These are phyloP conservation scores for Pygoscelis adeliae DNA, from an alignment of 2,113 vertebrate genomes.

Conservation along the genomic window DNA sequence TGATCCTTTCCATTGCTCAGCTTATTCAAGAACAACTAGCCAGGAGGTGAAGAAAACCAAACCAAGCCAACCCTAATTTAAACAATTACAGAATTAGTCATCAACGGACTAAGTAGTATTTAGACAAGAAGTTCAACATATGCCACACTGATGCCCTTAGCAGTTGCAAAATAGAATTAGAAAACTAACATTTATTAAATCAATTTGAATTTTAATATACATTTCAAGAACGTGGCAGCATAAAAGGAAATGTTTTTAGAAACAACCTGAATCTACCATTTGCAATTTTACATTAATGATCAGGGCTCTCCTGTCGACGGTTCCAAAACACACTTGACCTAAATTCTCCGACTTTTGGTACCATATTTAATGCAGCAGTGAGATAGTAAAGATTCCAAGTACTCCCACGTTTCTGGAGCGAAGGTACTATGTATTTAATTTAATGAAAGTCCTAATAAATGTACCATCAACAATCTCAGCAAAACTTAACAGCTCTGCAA, in stretches of 20 bases:
- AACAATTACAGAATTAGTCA: constrained; percentile 56
- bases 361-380: background rate
- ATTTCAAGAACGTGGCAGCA: constrained; percentile 91
- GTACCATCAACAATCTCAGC: constrained; percentile 62
- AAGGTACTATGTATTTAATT: constrained; percentile 53
- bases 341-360: constrained; percentile 51
- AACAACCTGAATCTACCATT: constrained; percentile 83
- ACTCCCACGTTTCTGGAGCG: constrained; percentile 36
- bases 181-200: constrained; percentile 98
- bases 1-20: background rate
- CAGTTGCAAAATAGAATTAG: constrained; percentile 88
- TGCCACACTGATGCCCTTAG: constrained; percentile 72
- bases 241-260: constrained; percentile 83
- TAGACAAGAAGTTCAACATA: constrained; percentile 56
- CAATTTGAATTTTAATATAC: constrained; percentile 90
- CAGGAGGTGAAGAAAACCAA: constrained; percentile 55
- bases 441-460: constrained; percentile 56
- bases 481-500: constrained; percentile 61
- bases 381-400: constrained; percentile 31
- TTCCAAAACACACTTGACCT: constrained; percentile 71
- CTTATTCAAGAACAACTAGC: background rate
- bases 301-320: constrained; percentile 79
- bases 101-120: constrained; percentile 29
- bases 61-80: constrained; percentile 57
- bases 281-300: constrained; percentile 80